Base-by-base conservation (phyloP, 1,140 invertebrate genomes). In the Forficula auricularia region DNA sequence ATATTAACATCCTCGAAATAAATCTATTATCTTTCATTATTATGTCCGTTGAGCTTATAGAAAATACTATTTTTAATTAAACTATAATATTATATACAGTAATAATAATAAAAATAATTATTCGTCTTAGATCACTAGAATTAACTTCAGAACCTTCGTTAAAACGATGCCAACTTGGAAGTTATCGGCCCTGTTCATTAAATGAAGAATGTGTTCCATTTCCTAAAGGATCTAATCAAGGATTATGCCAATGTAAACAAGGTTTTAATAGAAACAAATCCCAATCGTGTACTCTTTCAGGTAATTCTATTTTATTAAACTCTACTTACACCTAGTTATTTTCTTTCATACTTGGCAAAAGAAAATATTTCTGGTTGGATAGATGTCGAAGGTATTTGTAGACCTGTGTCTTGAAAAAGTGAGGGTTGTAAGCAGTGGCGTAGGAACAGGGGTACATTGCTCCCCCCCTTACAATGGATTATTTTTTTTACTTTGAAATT, bases 171-270 rank as follows among this genome's bases (percentile, higher is more conserved):
- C 53, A 60, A 42, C 43, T 54, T 46, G 58, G 59, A 9, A 19
- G 58, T 32, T 42, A 31, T 14, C 42, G 38, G 13, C 36, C 50
- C 19, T 64, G 62, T 48, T 41, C 46, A 3, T 15, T 42, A 16
- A 45, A 62, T 49, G 60, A 62, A 52, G 43, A 48, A 13, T 64
- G 62, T 49, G 43, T 51, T 6, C 40, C 50, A n/a, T 43, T 56
- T 38, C 54, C 52, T 42, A 32, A 19, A 19, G 43, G 51, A 20
- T 61, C 64, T 8, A 54, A 67, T 30, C 66, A 67, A 49, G 79
- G 81, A 3, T 57, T 75, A 15, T 87, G 83, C 51, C 63, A 71
- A 53, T 86, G 82, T 57, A 57, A 67, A 30, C 53, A 62, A 13
- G 74, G 72, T 12, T 79, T 57, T 49, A 54, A 59, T 16, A 63